These are phyloP conservation scores for Tanypteryx hageni DNA, from an alignment of 2,888 invertebrate genomes.

Conservation along the genomic window DNA sequence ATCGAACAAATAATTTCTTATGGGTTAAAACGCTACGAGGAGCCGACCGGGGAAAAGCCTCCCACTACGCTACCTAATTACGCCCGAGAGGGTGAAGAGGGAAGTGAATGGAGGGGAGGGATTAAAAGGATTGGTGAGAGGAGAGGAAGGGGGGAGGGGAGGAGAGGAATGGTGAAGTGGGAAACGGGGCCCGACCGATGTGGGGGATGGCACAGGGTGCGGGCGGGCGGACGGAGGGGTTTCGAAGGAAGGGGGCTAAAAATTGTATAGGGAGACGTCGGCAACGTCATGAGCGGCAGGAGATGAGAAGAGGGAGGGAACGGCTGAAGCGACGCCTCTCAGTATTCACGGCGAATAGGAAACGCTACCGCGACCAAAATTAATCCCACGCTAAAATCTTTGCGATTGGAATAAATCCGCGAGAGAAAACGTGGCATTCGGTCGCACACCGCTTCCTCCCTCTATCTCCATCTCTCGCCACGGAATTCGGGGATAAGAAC, in stretches of 20 bases:
- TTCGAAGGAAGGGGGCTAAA: not conserved
- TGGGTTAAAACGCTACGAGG: not conserved
- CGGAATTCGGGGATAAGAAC: not conserved
- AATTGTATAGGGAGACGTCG: not conserved
- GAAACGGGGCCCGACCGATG: not conserved
- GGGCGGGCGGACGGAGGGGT: not conserved
- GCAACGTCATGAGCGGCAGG: conserved; percentile 39
- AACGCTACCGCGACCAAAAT: not conserved
- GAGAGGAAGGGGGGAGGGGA: not conserved
- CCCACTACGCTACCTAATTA: conserved; percentile 62
- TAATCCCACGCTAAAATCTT: not conserved
- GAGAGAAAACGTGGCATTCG: not conserved
- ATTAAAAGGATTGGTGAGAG: conserved; percentile 14
- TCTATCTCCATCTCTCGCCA: not conserved
- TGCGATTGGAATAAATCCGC: not conserved
- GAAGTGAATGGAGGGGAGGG: conserved; percentile 26
- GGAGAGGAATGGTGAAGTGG: not conserved
- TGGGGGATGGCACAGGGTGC: not conserved
- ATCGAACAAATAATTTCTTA: not conserved
- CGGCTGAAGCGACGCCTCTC: conserved; percentile 49
- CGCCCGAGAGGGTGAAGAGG: conserved; percentile 40
- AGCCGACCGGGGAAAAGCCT: not conserved
- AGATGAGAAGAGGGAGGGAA: not conserved
- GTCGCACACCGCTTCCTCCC: not conserved
- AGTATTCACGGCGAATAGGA: not conserved